phyloP scores from a whole-genome alignment of 2,113 vertebrate species.

The Nycticorax nycticorax region DNA sequence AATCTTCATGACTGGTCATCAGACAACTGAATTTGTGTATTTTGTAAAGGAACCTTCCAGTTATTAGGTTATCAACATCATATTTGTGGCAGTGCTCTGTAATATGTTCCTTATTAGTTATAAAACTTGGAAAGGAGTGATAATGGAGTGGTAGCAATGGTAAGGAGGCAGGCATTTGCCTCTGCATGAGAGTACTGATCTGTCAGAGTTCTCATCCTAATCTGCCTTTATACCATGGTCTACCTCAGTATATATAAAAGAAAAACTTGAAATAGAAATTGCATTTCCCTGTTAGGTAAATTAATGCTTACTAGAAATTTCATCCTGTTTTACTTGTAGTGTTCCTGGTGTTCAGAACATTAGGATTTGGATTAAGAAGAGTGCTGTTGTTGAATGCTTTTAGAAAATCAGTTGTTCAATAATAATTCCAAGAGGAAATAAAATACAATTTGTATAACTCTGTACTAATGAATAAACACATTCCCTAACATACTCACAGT shows the following conservation, averaged over 20 bases:
- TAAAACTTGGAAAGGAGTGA: background rate
- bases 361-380: background rate
- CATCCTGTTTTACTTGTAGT: background rate
- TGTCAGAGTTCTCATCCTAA: background rate
- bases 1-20: background rate
- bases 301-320: background rate
- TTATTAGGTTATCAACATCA: background rate
- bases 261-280: background rate
- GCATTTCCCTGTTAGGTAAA: background rate
- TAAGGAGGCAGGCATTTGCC: background rate
- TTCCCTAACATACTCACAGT: background rate
- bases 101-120: background rate
- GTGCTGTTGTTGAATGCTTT: background rate
- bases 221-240: background rate
- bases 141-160: background rate
- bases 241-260: background rate
- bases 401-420: background rate
- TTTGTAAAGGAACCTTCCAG: background rate
- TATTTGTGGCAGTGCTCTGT: background rate
- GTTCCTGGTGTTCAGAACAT: background rate
- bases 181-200: background rate
- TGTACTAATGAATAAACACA: background rate
- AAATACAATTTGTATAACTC: background rate
- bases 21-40: background rate
- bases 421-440: background rate